Evolutionary conservation across 2,113 vertebrate species (phyloP).

Genomic region (Xenus cinereus): DNA sequence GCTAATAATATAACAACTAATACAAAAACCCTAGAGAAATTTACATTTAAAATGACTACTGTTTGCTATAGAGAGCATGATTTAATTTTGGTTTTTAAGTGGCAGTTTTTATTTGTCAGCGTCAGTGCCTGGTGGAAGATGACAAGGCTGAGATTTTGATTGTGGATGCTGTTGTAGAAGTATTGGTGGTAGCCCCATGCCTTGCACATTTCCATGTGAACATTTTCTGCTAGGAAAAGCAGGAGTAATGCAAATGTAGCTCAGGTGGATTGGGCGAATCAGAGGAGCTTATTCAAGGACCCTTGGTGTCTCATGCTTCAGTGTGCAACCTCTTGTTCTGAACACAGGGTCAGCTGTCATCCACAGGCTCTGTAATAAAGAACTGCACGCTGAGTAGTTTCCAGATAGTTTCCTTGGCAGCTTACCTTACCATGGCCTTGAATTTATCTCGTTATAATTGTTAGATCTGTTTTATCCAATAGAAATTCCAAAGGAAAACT

Average conservation of each 20-base stretch:
- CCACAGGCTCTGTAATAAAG: background rate
- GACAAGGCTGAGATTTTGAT: background rate
- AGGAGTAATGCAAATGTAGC: background rate
- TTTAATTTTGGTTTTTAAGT: background rate
- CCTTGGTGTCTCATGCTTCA: background rate
- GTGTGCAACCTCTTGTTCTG: background rate
- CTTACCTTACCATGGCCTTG: background rate
- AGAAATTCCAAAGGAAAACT: background rate
- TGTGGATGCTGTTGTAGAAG: background rate
- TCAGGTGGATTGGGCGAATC: background rate
- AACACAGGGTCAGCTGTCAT: background rate
- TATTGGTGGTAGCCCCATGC: background rate
- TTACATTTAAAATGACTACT: background rate
- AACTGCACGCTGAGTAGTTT: background rate
- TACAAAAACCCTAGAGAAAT: background rate
- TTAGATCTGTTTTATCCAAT: background rate
- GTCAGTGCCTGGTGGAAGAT: background rate
- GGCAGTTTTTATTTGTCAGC: background rate
- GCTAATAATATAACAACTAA: background rate
- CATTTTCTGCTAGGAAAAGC: background rate
- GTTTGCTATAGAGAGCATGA: background rate
- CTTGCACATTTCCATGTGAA: background rate
- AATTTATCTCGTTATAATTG: background rate
- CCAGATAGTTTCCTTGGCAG: background rate
- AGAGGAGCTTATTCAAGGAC: background rate